Conservation (phyloP, 1,140 invertebrate species). For the Eriosoma lanigerum region DNA sequence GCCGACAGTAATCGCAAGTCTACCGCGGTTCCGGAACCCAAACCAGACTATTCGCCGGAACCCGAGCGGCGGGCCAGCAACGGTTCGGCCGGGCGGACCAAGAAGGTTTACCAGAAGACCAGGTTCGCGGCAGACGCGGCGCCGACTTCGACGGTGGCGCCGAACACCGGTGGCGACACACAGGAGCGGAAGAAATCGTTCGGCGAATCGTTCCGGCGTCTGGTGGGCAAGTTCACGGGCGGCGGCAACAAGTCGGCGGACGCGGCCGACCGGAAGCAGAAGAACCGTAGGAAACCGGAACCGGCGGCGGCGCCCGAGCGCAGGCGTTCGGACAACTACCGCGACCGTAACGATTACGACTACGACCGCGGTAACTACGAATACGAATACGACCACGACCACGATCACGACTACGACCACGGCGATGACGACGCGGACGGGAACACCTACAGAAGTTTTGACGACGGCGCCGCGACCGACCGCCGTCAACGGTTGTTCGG, state of each 20-base stretch:
- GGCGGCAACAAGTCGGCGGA: slow-evolving; percentile 61
- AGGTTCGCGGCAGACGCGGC: slow-evolving; percentile 66
- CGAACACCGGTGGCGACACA: slow-evolving; percentile 64
- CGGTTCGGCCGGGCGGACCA: slow-evolving; percentile 41
- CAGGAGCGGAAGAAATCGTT: slow-evolving; percentile 59
- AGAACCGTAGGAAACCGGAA: slow-evolving; percentile 49
- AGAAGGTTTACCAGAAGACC: slow-evolving; percentile 68
- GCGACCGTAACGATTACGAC: neutral
- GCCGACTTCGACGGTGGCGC: slow-evolving; percentile 53
- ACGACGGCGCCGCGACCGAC: slow-evolving; percentile 44
- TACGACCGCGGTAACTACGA: slow-evolving; percentile 30
- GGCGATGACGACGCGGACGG: slow-evolving; percentile 54
- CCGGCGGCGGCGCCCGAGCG: slow-evolving; percentile 59
- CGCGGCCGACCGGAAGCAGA: slow-evolving; percentile 49
- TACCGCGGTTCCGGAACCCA: slow-evolving; percentile 63
- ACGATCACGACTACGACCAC: slow-evolving; percentile 57
- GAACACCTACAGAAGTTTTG: slow-evolving; percentile 53
- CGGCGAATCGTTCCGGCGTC: slow-evolving; percentile 69
- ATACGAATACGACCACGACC: slow-evolving; percentile 56
- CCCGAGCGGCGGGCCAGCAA: slow-evolving; percentile 56
- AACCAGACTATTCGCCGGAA: slow-evolving; percentile 71
- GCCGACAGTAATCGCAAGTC: neutral
- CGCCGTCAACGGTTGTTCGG: slow-evolving; percentile 52
- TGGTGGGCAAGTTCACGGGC: slow-evolving; percentile 76
- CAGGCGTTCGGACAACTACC: slow-evolving; percentile 54